phyloP scores from a whole-genome alignment of 1,140 invertebrate species.

The Temnothorax curvispinosus region DNA sequence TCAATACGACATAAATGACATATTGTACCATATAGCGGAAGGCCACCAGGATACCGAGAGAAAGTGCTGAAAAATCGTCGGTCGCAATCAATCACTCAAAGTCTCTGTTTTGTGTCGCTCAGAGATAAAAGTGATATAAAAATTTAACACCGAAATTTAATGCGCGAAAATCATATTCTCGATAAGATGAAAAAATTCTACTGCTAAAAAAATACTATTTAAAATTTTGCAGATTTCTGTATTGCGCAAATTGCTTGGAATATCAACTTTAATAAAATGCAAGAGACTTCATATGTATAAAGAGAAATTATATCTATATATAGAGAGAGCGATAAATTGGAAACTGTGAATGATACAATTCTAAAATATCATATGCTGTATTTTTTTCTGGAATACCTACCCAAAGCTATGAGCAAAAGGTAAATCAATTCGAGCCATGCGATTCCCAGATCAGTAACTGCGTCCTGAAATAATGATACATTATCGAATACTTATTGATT shows the following conservation, averaged over 20 bases:
- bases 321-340: neutral
- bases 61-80: constrained; percentile 85
- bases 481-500: neutral
- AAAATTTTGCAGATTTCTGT: constrained; percentile 9
- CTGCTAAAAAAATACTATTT: neutral
- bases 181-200: constrained; percentile 1
- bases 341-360: neutral
- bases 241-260: neutral
- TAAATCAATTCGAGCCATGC: constrained; percentile 89
- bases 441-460: constrained; percentile 87
- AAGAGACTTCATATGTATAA: neutral
- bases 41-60: constrained; percentile 87
- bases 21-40: constrained; percentile 88
- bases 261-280: constrained; percentile 1
- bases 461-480: constrained; percentile 85
- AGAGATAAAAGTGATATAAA: neutral
- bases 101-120: neutral
- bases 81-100: constrained; percentile 40
- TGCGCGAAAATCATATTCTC: neutral
- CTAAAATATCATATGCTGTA: neutral
- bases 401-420: constrained; percentile 87
- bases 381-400: constrained; percentile 81
- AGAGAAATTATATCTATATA: neutral
- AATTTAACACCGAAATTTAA: constrained; percentile 40
- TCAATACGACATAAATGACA: constrained; percentile 90